phyloP scores from a whole-genome alignment of 1,140 invertebrate species.

The Aricia agestis region DNA sequence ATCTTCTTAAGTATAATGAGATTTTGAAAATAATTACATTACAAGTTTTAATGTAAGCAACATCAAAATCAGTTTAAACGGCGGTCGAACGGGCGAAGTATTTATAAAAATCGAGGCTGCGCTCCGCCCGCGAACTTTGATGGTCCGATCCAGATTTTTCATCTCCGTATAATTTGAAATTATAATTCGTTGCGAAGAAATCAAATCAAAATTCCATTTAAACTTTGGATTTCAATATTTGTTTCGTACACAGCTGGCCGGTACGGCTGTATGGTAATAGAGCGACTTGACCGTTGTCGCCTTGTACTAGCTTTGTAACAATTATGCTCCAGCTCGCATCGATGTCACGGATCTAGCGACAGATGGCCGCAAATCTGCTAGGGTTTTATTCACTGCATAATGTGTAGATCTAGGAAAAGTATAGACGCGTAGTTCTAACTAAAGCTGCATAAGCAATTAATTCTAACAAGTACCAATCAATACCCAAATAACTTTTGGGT shows the following conservation, averaged over 20 bases:
- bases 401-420: too few relatives aligned
- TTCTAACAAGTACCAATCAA: too few relatives aligned
- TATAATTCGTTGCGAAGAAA: slow-evolving; percentile 67
- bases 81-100: slow-evolving; percentile 38
- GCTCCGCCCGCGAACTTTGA: slow-evolving; percentile 48
- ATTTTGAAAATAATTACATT: slow-evolving; percentile 5
- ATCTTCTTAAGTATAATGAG: not conserved
- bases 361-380: not conserved
- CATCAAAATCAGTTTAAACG: slow-evolving; percentile 62
- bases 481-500: too few relatives aligned
- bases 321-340: not conserved
- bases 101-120: slow-evolving; percentile 36
- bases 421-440: too few relatives aligned
- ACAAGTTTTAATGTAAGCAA: slow-evolving; percentile 42
- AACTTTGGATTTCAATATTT: slow-evolving; percentile 69
- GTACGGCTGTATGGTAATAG: slow-evolving; percentile 51
- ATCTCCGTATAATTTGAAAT: slow-evolving; percentile 70
- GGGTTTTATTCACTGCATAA: not conserved
- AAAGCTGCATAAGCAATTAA: too few relatives aligned
- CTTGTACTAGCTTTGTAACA: slow-evolving; percentile 24
- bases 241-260: slow-evolving; percentile 55
- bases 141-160: slow-evolving; percentile 70
- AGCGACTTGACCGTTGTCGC: slow-evolving; percentile 31
- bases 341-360: not conserved
- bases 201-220: slow-evolving; percentile 74